Conservation (phyloP, 2,113 vertebrate genomes). For the Centrocercus urophasianus region DNA sequence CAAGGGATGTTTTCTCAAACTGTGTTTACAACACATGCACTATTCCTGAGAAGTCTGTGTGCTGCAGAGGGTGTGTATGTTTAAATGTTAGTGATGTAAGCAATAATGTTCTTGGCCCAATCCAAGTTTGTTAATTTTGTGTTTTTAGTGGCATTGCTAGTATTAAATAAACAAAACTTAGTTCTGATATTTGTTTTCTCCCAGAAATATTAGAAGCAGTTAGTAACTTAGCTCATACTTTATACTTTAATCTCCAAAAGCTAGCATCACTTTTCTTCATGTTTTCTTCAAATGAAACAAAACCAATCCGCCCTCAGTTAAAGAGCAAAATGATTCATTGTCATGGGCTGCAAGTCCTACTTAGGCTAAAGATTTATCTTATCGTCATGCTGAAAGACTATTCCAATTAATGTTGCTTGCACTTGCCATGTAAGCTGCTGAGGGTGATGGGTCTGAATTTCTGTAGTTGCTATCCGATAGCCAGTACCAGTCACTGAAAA, state of each 20-base stretch:
- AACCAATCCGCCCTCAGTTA: not conserved
- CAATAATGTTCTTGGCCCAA: not conserved
- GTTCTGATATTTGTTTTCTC: not conserved
- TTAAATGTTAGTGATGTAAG: not conserved
- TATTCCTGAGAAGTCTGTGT: not conserved
- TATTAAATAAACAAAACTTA: not conserved
- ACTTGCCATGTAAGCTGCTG: not conserved
- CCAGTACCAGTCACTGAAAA: not conserved
- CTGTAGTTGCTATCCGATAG: not conserved
- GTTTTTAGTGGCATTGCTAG: not conserved
- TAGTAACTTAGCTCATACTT: not conserved
- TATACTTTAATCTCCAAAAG: not conserved
- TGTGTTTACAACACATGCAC: not conserved
- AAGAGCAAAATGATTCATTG: conserved; percentile 14
- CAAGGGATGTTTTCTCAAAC: not conserved
- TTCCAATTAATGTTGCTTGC: not conserved
- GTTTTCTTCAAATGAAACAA: not conserved
- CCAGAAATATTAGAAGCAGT: not conserved
- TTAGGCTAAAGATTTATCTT: conserved; percentile 39
- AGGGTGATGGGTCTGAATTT: not conserved
- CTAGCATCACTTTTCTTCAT: not conserved
- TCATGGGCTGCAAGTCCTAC: not conserved
- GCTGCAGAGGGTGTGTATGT: not conserved
- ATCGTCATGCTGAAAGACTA: not conserved
- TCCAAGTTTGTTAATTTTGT: not conserved